Evolutionary conservation across 2,888 invertebrate species (phyloP).

Genomic region (Diplolepis rosae): DNA sequence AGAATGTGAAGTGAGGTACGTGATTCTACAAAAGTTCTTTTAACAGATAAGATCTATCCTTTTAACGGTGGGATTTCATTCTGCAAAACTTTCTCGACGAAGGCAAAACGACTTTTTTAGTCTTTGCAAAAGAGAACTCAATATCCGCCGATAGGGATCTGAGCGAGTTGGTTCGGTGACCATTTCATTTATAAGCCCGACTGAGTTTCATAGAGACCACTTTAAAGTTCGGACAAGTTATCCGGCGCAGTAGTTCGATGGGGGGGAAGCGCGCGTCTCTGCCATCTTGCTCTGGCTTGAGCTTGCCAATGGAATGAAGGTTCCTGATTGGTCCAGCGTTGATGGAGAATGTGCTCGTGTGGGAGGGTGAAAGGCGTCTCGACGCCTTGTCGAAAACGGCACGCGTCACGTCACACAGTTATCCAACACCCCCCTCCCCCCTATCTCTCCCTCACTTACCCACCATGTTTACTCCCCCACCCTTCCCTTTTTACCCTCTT

Average conservation of each 20-base stretch:
- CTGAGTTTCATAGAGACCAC: conserved; percentile 44
- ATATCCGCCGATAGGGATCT: conserved; percentile 17
- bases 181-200: conserved; percentile 31
- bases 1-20: too few relatives aligned
- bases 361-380: conserved; percentile 58
- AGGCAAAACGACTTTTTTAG: conserved; percentile 8
- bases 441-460: neutral
- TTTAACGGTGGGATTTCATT: neutral
- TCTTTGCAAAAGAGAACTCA: neutral
- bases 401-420: conserved; percentile 61
- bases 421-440: conserved; percentile 34
- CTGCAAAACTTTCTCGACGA: neutral
- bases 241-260: conserved; percentile 51
- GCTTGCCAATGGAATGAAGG: conserved; percentile 39
- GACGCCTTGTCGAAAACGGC: conserved; percentile 68
- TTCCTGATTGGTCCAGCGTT: conserved; percentile 42
- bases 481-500: conserved; percentile 9
- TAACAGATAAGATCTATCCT: neutral
- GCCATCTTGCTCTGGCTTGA: conserved; percentile 67
- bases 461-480: neutral
- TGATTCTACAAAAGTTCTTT: neutral
- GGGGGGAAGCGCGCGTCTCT: conserved; percentile 59
- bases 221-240: conserved; percentile 58
- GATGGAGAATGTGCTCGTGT: conserved; percentile 32
- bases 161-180: conserved; percentile 26